phyloP scores from a whole-genome alignment of 2,797 vertebrate genomes.

The Anolis apletophallus region DNA sequence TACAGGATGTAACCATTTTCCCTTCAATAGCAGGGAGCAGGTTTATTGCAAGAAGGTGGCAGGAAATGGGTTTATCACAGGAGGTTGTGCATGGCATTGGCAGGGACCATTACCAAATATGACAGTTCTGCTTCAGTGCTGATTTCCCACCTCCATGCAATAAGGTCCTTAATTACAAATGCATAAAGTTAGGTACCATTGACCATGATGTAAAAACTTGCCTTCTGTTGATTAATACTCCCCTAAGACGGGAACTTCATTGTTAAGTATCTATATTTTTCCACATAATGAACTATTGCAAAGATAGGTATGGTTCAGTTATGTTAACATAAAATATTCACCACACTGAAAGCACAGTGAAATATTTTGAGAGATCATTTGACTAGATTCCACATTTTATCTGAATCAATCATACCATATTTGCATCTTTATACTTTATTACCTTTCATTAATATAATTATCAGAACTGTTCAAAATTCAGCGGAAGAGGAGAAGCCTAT shows the following conservation, averaged over 20 bases:
- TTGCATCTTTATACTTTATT: slow-evolving; percentile 47
- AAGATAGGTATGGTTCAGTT: slow-evolving; percentile 1
- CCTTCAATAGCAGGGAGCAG: too few relatives aligned
- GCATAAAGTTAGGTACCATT: too few relatives aligned
- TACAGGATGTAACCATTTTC: too few relatives aligned
- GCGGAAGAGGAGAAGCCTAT: slow-evolving; percentile 27
- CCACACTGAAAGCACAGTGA: slow-evolving; percentile 20
- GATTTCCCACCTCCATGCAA: too few relatives aligned
- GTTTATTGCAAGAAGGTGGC: too few relatives aligned
- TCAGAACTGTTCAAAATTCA: slow-evolving; percentile 44
- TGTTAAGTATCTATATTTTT: background rate
- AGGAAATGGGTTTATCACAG: too few relatives aligned
- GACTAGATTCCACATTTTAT: slow-evolving; percentile 46
- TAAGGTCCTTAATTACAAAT: too few relatives aligned
- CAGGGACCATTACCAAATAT: too few relatives aligned
- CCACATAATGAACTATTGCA: slow-evolving; percentile 39
- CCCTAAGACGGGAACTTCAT: slow-evolving; percentile 15
- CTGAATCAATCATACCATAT: slow-evolving; percentile 46
- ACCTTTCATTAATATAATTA: slow-evolving; percentile 48
- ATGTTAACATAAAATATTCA: slow-evolving; percentile 40
- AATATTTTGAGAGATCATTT: slow-evolving; percentile 46
- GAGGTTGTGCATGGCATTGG: too few relatives aligned
- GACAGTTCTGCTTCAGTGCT: too few relatives aligned
- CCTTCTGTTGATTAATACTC: slow-evolving; percentile 18
- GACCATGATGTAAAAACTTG: too few relatives aligned